phyloP scores from a whole-genome alignment of 2,113 vertebrate genomes.

The Gnathonemus echidnorhynchus region DNA sequence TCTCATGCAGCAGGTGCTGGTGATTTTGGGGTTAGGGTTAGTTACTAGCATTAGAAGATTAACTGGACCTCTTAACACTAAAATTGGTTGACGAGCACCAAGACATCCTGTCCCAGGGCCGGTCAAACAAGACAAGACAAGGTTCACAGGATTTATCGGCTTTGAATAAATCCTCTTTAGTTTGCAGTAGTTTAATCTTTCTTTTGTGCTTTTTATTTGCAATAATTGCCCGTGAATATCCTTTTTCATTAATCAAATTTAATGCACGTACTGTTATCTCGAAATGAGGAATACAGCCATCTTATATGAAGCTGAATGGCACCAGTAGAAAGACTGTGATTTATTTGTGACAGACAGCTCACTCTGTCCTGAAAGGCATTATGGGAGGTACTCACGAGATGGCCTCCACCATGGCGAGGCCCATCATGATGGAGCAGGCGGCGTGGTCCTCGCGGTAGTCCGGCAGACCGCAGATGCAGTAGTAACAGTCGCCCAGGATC shows the following conservation, averaged over 20 bases:
- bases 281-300: not conserved
- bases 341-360: not conserved
- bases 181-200: not conserved
- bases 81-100: not conserved
- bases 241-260: not conserved
- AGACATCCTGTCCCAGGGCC: not conserved
- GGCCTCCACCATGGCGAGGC: conserved; percentile 88
- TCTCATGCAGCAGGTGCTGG: not conserved
- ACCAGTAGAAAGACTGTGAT: not conserved
- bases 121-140: not conserved
- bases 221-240: not conserved
- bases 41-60: not conserved
- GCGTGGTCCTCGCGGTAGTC: conserved; percentile 89
- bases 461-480: conserved; percentile 90
- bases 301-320: not conserved
- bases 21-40: not conserved
- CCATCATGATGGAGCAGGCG: conserved; percentile 87
- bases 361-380: not conserved
- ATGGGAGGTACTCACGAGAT: conserved; percentile 73
- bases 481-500: conserved; percentile 93
- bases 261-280: not conserved
- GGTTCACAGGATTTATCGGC: not conserved
- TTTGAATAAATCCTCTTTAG: not conserved
- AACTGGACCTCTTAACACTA: not conserved
- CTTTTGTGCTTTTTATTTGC: not conserved